These are phyloP conservation scores for Leucophenga varia DNA, from an alignment of 1,140 invertebrate genomes.

Conservation along the genomic window DNA sequence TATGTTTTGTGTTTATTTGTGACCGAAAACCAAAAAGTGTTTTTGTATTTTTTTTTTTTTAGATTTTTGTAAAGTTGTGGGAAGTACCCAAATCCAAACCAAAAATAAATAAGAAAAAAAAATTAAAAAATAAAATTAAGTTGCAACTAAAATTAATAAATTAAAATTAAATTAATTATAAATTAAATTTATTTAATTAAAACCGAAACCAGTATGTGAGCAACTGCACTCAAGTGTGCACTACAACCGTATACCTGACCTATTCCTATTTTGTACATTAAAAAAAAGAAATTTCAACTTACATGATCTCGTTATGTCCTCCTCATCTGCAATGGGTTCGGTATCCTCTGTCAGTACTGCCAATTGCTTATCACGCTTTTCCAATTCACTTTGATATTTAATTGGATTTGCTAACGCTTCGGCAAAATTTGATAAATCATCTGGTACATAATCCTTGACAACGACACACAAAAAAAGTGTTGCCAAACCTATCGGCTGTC, in stretches of 20 bases:
- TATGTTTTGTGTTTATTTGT: too few relatives aligned
- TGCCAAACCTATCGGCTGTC: conserved; percentile 86
- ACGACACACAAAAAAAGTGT: conserved; percentile 90
- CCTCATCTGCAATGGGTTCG: conserved; percentile 58
- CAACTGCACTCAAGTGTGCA: too few relatives aligned
- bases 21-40: background rate
- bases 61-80: background rate
- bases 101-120: background rate
- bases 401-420: conserved; percentile 97
- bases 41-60: background rate
- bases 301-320: conserved; percentile 56
- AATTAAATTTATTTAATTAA: too few relatives aligned
- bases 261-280: too few relatives aligned
- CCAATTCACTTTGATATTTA: conserved; percentile 91
- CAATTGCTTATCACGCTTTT: conserved; percentile 89
- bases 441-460: conserved; percentile 97
- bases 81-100: background rate
- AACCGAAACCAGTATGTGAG: too few relatives aligned
- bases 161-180: background rate
- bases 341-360: conserved; percentile 85
- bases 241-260: too few relatives aligned
- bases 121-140: background rate
- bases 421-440: conserved; percentile 89
- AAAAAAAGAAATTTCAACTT: too few relatives aligned
- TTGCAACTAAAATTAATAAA: background rate